Evolutionary conservation across 1,140 invertebrate species (phyloP).

Genomic region (Ostrea edulis): DNA sequence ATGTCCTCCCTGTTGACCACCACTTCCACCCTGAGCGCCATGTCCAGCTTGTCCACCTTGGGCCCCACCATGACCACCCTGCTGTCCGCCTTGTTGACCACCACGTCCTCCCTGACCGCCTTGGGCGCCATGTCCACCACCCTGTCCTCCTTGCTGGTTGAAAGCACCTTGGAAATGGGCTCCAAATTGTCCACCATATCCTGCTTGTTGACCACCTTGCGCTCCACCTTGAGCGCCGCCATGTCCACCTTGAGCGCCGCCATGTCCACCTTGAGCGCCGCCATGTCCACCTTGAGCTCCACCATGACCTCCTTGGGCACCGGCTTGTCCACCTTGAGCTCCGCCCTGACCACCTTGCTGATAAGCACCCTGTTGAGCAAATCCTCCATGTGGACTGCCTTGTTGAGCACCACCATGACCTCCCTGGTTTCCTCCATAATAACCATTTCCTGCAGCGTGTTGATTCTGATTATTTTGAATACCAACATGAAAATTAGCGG

Average conservation of each 20-base stretch:
- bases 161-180: no score
- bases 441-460: not conserved
- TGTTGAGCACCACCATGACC: not conserved
- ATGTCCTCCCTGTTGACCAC: not conserved
- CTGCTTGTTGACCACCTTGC: not conserved
- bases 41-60: not conserved
- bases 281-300: not conserved
- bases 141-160: not conserved
- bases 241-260: not conserved
- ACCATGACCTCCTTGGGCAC: not conserved
- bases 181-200: not conserved
- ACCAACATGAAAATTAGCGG: not conserved
- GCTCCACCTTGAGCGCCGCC: not conserved
- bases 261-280: not conserved
- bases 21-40: not conserved
- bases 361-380: not conserved
- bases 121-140: not conserved
- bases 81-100: not conserved
- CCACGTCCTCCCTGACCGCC: not conserved
- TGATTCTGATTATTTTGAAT: conserved; percentile 29
- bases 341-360: not conserved
- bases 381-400: not conserved
- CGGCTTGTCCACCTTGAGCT: not conserved
- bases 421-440: not conserved
- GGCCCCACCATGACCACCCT: not conserved